phyloP scores from a whole-genome alignment of 1,140 invertebrate genomes.

The Lethrus apterus region DNA sequence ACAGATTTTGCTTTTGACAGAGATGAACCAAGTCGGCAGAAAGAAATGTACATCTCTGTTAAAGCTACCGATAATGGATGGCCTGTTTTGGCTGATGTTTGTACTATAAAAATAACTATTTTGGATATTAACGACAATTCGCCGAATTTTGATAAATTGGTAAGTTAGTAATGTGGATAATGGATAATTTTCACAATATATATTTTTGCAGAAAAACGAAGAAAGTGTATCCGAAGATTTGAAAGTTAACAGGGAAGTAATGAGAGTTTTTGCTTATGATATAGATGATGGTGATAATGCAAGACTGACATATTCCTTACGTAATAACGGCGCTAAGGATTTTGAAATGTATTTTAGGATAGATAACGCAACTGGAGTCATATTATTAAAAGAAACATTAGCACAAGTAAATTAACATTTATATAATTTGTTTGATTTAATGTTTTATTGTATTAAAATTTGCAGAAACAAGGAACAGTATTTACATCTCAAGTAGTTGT shows the following conservation, averaged over 20 bases:
- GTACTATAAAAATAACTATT: slow-evolving; percentile 80
- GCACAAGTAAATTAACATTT: slow-evolving; percentile 52
- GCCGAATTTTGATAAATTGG: slow-evolving; percentile 78
- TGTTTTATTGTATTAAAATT: slow-evolving; percentile 10
- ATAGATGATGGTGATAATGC: slow-evolving; percentile 82
- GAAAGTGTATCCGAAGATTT: slow-evolving; percentile 71
- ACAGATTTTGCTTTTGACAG: slow-evolving; percentile 71
- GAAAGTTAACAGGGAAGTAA: slow-evolving; percentile 60
- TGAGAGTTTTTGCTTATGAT: slow-evolving; percentile 82
- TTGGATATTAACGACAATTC: slow-evolving; percentile 82
- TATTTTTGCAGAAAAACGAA: slow-evolving; percentile 55
- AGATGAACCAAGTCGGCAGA: slow-evolving; percentile 78
- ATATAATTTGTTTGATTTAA: slow-evolving; percentile 4
- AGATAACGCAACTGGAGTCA: slow-evolving; percentile 67
- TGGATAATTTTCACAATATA: slow-evolving; percentile 4
- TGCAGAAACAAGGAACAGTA: slow-evolving; percentile 56
- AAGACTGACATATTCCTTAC: slow-evolving; percentile 45
- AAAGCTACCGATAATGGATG: slow-evolving; percentile 80
- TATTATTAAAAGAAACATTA: slow-evolving; percentile 59
- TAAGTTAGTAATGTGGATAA: too few relatives aligned
- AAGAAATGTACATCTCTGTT: slow-evolving; percentile 71
- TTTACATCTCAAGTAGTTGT: slow-evolving; percentile 70
- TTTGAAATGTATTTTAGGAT: slow-evolving; percentile 70
- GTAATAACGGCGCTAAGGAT: slow-evolving; percentile 25
- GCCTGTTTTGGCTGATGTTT: slow-evolving; percentile 76